Percentiles rank a stretch among this genome's conserved stretches.
phyloP scores from a whole-genome alignment of 2,797 vertebrate species.

The Paratrypauchen microcephalus region DNA sequence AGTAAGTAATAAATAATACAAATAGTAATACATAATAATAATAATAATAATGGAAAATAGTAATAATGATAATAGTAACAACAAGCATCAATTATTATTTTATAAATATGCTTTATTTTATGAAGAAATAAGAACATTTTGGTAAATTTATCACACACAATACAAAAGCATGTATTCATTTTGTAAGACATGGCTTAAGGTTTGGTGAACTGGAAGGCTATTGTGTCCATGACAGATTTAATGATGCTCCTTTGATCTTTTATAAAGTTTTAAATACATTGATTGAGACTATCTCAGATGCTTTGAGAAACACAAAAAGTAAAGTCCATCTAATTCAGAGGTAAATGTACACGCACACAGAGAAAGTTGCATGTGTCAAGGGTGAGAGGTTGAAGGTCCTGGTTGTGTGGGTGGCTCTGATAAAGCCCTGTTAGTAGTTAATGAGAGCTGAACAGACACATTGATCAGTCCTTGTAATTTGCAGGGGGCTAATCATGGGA shows the following conservation, averaged over 20 bases:
- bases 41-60: no score
- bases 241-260: constrained; percentile 36
- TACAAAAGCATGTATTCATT: neutral
- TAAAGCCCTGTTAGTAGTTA: constrained; percentile 70
- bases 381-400: constrained; percentile 77
- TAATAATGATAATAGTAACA: no score
- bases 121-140: neutral
- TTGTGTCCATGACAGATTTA: constrained; percentile 3
- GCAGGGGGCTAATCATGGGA: constrained; percentile 74
- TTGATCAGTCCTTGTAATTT: constrained; percentile 76
- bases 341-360: constrained; percentile 30
- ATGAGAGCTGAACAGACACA: constrained; percentile 74
- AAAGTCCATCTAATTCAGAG: constrained; percentile 33
- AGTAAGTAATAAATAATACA: no score
- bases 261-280: constrained; percentile 35
- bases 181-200: neutral
- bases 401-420: constrained; percentile 73
- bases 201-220: neutral
- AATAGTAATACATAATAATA: no score
- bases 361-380: constrained; percentile 69
- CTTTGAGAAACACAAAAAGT: constrained; percentile 48
- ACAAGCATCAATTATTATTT: no score
- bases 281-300: constrained; percentile 17
- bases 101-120: neutral
- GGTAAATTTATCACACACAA: neutral